A percentile compares a stretch with the other conserved stretches of the same genome.
Conservation (phyloP, 2,888 invertebrate species). For the Phortica magna region DNA sequence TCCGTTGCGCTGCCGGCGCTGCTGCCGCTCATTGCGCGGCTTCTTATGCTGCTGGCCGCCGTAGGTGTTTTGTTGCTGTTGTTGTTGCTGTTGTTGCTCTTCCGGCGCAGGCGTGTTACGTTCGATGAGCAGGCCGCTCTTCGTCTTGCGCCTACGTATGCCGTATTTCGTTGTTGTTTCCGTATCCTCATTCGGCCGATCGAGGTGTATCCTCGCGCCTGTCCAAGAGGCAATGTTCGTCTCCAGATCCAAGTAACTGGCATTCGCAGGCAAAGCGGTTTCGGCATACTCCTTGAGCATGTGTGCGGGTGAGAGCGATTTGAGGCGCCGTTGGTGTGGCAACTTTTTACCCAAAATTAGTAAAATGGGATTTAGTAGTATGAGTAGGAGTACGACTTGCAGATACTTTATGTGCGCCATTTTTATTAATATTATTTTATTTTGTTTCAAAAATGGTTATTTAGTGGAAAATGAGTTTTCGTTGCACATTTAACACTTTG, state of each 20-base stretch:
- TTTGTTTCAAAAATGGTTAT: background rate
- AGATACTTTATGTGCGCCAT: slow-evolving; percentile 9
- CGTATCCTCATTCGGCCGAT: slow-evolving; percentile 20
- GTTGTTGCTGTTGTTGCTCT: background rate
- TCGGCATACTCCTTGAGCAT: slow-evolving; percentile 59
- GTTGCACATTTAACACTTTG: background rate
- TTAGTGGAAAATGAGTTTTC: background rate
- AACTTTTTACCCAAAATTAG: slow-evolving; percentile 22
- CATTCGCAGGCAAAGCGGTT: slow-evolving; percentile 44
- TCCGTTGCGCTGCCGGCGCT: slow-evolving; percentile 64
- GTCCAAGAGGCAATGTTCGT: slow-evolving; percentile 70
- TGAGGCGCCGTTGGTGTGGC: slow-evolving; percentile 50
- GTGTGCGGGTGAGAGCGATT: slow-evolving; percentile 57
- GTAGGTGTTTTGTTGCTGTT: slow-evolving; percentile 16
- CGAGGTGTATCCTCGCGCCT: slow-evolving; percentile 56
- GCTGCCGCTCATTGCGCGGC: slow-evolving; percentile 45
- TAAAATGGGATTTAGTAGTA: slow-evolving; percentile 36
- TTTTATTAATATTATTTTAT: slow-evolving; percentile 29
- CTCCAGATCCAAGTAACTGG: slow-evolving; percentile 54
- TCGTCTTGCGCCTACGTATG: slow-evolving; percentile 69
- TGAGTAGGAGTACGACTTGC: slow-evolving; percentile 36
- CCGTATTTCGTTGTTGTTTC: slow-evolving; percentile 40
- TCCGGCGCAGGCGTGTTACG: slow-evolving; percentile 65
- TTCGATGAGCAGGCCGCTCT: slow-evolving; percentile 74
- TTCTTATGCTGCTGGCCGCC: slow-evolving; percentile 37